Conservation (phyloP, 92 coral and sea anemone genomes). For the Siderastrea siderea region DNA sequence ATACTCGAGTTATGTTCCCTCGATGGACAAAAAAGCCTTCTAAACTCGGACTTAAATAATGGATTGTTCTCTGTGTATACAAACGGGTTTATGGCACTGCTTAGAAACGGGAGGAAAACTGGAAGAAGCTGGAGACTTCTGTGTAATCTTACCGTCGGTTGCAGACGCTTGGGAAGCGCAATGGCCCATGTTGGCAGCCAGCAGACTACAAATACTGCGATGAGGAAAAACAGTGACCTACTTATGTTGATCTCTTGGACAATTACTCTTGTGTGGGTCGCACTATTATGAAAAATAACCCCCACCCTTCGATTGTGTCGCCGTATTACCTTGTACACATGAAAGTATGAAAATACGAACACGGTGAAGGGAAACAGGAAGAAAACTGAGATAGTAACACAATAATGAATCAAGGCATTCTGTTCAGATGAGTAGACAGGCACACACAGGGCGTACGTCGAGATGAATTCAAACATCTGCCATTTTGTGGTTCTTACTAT, state of each 20-base stretch:
- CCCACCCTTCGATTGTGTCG: not conserved
- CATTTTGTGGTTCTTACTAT: conserved; percentile 14
- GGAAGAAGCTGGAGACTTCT: not conserved
- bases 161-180: not conserved
- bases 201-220: not conserved
- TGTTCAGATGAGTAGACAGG: not conserved
- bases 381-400: not conserved
- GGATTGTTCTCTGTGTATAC: conserved; percentile 5
- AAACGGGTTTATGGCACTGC: not conserved
- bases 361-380: not conserved
- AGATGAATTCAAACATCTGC: conserved; percentile 39
- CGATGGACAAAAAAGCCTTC: not conserved
- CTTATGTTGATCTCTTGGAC: not conserved
- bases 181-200: not conserved
- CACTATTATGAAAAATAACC: not conserved
- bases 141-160: not conserved
- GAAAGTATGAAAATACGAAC: not conserved
- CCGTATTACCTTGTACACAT: not conserved
- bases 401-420: not conserved
- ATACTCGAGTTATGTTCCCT: not conserved
- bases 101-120: not conserved
- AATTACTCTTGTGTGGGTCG: not conserved
- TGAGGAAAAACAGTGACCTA: not conserved
- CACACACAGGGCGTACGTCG: conserved; percentile 41
- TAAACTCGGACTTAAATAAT: not conserved